Evolutionary conservation across 2,888 invertebrate genomes (phyloP).

Genomic region (Julus scanicus): DNA sequence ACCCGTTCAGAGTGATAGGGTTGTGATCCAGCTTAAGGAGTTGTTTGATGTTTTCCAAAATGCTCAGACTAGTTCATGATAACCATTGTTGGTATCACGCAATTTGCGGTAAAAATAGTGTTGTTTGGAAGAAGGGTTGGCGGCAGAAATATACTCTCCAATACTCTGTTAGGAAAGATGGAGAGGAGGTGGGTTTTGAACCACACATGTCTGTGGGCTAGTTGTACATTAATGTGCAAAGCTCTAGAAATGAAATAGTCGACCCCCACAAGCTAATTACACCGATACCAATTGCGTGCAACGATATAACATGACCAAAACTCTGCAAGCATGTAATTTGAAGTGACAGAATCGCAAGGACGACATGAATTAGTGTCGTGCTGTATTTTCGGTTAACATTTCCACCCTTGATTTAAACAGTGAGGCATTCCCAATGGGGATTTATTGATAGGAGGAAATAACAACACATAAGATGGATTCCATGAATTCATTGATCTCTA

Average conservation of each 20-base stretch:
- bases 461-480: background rate
- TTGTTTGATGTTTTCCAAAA: too few relatives aligned
- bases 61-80: too few relatives aligned
- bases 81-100: too few relatives aligned
- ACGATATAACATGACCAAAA: background rate
- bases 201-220: background rate
- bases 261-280: background rate
- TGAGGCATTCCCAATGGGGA: conserved; percentile 15
- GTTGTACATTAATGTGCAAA: background rate
- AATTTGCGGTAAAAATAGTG: too few relatives aligned
- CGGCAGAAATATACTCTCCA: background rate
- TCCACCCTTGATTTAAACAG: background rate
- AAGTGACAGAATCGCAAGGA: background rate
- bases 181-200: background rate
- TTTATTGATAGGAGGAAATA: background rate
- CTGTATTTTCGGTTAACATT: background rate
- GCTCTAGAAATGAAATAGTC: background rate
- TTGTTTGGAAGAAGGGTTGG: too few relatives aligned
- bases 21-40: too few relatives aligned
- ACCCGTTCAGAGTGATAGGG: too few relatives aligned
- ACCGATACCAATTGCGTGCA: background rate
- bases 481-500: background rate
- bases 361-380: background rate
- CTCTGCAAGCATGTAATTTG: background rate
- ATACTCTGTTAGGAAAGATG: background rate